Evolutionary conservation across 2,888 invertebrate genomes (phyloP).

Genomic region (Ectemnius cavifrons): DNA sequence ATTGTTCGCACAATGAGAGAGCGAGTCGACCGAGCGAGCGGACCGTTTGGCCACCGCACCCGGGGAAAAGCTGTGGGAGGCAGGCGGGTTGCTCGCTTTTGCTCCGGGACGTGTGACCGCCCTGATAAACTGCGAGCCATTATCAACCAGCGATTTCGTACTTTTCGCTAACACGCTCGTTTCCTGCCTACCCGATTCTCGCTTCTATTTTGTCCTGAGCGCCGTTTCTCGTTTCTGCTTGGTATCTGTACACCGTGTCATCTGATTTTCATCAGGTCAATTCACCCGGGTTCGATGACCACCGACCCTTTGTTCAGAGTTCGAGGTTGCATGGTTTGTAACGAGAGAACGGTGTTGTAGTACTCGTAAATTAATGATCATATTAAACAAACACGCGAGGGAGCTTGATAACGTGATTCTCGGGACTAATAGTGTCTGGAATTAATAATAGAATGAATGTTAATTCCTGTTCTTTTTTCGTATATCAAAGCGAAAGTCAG

Average conservation of each 20-base stretch:
- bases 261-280: background rate
- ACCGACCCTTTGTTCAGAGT: constrained; percentile 6
- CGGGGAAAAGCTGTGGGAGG: constrained; percentile 46
- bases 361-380: constrained; percentile 49
- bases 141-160: constrained; percentile 73
- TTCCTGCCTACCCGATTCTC: constrained; percentile 8
- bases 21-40: constrained; percentile 73
- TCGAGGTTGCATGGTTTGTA: too few relatives aligned
- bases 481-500: too few relatives aligned
- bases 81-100: background rate
- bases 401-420: constrained; percentile 6
- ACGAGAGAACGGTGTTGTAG: constrained; percentile 19
- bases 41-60: constrained; percentile 25
- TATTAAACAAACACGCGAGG: constrained; percentile 42
- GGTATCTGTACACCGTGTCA: background rate
- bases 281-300: background rate
- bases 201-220: background rate
- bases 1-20: constrained; percentile 67
- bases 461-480: too few relatives aligned
- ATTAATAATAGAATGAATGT: too few relatives aligned
- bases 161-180: constrained; percentile 67
- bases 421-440: too few relatives aligned
- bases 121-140: constrained; percentile 74
- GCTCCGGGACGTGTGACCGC: constrained; percentile 40
- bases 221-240: background rate